Evolutionary conservation across 2,888 invertebrate species (phyloP), one percentile per base, ranked within the genome.

Genomic region (Blomia tropicalis): DNA sequence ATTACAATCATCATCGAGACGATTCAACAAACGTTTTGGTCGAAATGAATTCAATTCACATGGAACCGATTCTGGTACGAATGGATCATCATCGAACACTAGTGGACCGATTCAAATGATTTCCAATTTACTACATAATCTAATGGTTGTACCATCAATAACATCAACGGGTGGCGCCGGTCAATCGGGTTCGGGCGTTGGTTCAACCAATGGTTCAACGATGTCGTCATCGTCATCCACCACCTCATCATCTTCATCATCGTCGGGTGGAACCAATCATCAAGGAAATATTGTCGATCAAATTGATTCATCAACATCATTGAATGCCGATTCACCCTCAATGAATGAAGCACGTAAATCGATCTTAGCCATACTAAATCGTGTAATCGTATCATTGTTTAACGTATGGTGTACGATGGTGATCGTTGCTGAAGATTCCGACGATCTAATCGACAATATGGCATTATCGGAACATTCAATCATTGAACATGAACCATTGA

Each of bases 111-210:
- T 64, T 25, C 86, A 87, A 70, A 79, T 87, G 64, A 79, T 88
- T 68, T 84, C 83, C 70, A 87, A 85, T 72, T 78, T 89, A 43
- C 82, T 87, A 59, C 84, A 85, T 71, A 85, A 84, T 2, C 87
- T 88, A 71, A 81, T 84, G 67, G 82, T 85, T 4, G 77, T 78
- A n/a, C 47, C 47, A 4, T 22, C 70, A 70, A 27, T 61, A 56
- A 31, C 43, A 27, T 36, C 60, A 41, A 41, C 31, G 30, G 1
- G 4, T 30, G 7, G 25, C 41, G 31, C 23, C 66, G 62, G 62
- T 63, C 59, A 62, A 64, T 64, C 63, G 27, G 22, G 36, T 47
- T 47, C 25, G 22, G 29, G 27, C 27, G n/a, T 14, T 41, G 51
- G 2, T 25, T 17, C 51, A 29, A 51, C 51, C 22, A 29, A 22